Base-by-base conservation (phyloP, 2,888 invertebrate species). In the Tinea semifulvella region DNA sequence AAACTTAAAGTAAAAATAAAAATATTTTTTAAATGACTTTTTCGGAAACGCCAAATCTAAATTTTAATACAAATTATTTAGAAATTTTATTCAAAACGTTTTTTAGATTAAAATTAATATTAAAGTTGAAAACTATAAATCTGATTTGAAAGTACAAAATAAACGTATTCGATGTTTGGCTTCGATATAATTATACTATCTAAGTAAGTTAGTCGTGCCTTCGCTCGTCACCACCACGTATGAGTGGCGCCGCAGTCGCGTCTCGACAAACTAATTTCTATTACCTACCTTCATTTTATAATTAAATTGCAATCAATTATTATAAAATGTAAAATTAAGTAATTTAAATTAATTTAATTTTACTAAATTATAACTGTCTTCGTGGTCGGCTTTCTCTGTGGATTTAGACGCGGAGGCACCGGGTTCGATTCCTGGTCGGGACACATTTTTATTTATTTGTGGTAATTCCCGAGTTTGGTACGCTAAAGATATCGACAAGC, bases 21-120 rank as follows among this genome's bases (percentile, higher is more conserved):
- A 75, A 79, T 77, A 79, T 79, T 79, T 80, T 80, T 77, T 79
- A 80, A 76, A 63, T 64, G 67, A 79, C 75, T 77, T 80, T 76
- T 80, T 80, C 75, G 77, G 77, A 75, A 6, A 67, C 68, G 77
- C 76, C 79, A 77, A 80, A 76, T 73, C 70, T 76, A 43, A 80
- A 79, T 75, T 67, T 57, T 54, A 52, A 71, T 70, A 71, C 77
- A 77, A 70, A 77, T 73, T 80, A 80, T 79, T 75, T 80, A 80
- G 64, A 72, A 74, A 74, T 68, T 66, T 68, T 51, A 53, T 40
- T 55, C 57, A 58, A 59, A 64, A 65, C 62, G 20, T 22, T 44
- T 45, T 44, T 57, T 60, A 59, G 58, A 57, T 63, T 61, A 56
- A 60, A 59, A 28, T 25, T 42, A 64, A 68, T 72, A 68, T 74